Conservation (phyloP, 2,888 invertebrate species). For the Chirona hameri region DNA sequence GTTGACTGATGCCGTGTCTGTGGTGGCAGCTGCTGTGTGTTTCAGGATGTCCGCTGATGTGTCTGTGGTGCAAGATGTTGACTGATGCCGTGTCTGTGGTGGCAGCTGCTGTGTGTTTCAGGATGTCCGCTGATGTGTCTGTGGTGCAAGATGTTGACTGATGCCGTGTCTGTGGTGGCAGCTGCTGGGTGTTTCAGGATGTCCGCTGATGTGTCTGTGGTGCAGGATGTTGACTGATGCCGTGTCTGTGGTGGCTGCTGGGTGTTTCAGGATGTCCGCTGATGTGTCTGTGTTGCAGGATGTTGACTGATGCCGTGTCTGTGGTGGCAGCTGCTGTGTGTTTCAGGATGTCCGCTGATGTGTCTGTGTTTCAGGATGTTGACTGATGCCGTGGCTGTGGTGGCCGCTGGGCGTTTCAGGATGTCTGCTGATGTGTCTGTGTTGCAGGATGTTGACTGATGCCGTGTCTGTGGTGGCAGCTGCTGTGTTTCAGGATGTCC, state of each 20-base stretch:
- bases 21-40: not conserved
- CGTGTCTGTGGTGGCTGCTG: not conserved
- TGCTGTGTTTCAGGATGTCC: not conserved
- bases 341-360: not conserved
- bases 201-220: not conserved
- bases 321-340: not conserved
- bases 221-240: conserved; percentile 55
- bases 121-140: not conserved
- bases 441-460: conserved; percentile 55
- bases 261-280: not conserved
- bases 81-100: not conserved
- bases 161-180: not conserved
- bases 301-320: conserved; percentile 50
- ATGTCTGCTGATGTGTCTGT: not conserved
- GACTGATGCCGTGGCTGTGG: not conserved
- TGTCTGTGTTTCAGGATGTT: conserved; percentile 55
- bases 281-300: conserved; percentile 47
- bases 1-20: too few species aligned
- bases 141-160: conserved; percentile 55
- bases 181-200: not conserved
- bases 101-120: not conserved
- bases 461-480: not conserved
- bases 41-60: conserved; percentile 57
- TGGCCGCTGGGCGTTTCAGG: not conserved
- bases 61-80: too few species aligned